Conservation (phyloP, 1,140 invertebrate species). For the Lasioglossum baleicum region DNA sequence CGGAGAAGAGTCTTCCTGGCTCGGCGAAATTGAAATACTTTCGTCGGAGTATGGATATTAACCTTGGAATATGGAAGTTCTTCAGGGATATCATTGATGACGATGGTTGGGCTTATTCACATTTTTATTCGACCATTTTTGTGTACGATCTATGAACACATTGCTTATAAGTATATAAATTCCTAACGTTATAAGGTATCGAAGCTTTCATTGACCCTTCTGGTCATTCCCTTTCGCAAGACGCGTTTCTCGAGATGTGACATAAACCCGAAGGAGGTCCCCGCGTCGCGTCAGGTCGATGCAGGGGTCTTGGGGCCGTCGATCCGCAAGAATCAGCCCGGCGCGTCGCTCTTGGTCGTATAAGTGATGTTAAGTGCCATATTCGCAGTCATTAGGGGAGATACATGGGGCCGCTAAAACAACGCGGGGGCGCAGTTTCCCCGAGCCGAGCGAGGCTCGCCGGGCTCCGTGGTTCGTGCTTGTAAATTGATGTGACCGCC, state of each 20-base stretch:
- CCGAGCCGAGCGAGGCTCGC: neutral
- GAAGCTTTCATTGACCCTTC: too few relatives aligned
- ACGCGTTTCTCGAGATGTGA: neutral
- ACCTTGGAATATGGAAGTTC: too few relatives aligned
- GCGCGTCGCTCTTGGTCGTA: neutral
- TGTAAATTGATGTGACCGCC: slow-evolving; percentile 13
- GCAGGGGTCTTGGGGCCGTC: neutral
- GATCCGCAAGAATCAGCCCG: slow-evolving; percentile 46
- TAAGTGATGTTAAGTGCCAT: slow-evolving; percentile 57
- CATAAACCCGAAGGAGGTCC: neutral
- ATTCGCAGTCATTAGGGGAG: slow-evolving; percentile 25
- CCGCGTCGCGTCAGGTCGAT: slow-evolving; percentile 35
- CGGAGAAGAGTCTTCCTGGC: too few relatives aligned
- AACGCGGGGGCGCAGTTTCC: slow-evolving; percentile 21
- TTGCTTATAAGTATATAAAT: too few relatives aligned
- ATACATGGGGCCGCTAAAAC: slow-evolving; percentile 32
- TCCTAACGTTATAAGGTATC: too few relatives aligned
- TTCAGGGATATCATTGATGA: too few relatives aligned
- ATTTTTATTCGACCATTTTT: too few relatives aligned
- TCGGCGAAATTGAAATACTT: neutral
- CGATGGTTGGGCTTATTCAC: too few relatives aligned
- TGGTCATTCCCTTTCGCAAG: too few relatives aligned
- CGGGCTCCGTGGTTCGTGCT: neutral
- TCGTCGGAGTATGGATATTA: too few relatives aligned
- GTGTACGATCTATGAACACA: too few relatives aligned